A percentile compares a stretch with the other conserved stretches of the same genome.
phyloP scores from a whole-genome alignment of 1,140 invertebrate species.

The Drosophila persimilis region DNA sequence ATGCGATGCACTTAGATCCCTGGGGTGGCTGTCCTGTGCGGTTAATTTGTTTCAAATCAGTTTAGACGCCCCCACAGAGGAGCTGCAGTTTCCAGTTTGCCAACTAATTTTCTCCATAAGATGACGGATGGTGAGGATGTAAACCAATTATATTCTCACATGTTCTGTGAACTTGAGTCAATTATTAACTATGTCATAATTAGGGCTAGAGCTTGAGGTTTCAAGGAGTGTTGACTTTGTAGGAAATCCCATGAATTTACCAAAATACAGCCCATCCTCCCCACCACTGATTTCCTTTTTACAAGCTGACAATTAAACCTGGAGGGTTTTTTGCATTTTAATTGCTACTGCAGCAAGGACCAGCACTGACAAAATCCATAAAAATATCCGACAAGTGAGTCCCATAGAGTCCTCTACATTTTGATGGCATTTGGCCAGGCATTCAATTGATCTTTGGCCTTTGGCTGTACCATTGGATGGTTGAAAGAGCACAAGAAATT shows the following conservation, averaged over 20 bases:
- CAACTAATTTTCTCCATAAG: constrained; percentile 22
- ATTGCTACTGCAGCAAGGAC: constrained; percentile 23
- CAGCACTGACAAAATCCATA: constrained; percentile 29
- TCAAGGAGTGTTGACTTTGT: too few species aligned
- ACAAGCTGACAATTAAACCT: too few species aligned
- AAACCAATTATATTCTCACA: constrained; percentile 32
- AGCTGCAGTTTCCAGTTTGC: constrained; percentile 4
- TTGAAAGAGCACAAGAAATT: constrained; percentile 20
- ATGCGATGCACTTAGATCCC: constrained; percentile 62
- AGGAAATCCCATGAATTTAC: too few species aligned
- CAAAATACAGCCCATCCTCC: too few species aligned
- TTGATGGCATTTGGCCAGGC: constrained; percentile 39
- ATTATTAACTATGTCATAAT: neutral
- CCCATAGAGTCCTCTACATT: constrained; percentile 14
- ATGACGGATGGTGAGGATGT: constrained; percentile 15
- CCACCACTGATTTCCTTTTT: too few species aligned
- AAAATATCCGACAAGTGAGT: constrained; percentile 37
- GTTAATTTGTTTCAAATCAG: constrained; percentile 76
- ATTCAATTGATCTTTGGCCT: constrained; percentile 39
- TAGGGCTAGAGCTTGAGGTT: neutral
- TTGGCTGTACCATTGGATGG: constrained; percentile 2
- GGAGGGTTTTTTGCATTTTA: neutral
- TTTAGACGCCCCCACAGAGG: constrained; percentile 22
- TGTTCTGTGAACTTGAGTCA: constrained; percentile 8
- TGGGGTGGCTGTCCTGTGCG: constrained; percentile 63